Conservation (phyloP, 2,797 vertebrate species). For the Urosaurus nigricauda region DNA sequence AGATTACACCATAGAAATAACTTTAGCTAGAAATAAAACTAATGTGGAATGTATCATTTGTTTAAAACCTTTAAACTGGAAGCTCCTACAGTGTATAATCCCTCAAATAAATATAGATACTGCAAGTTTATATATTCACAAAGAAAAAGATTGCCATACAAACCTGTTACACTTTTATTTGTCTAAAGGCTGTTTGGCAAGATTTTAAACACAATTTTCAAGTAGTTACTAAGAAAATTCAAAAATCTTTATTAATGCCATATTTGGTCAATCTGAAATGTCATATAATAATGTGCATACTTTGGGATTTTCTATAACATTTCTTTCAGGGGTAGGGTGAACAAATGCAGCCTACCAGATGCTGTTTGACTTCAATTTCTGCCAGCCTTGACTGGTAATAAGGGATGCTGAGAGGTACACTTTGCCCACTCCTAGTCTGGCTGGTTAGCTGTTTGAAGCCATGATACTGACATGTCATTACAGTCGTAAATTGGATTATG, state of each 20-base stretch:
- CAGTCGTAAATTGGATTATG: not conserved
- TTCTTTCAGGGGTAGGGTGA: not conserved
- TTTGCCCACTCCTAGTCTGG: not conserved
- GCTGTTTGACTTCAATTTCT: no score
- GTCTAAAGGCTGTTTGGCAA: slow-evolving; percentile 21
- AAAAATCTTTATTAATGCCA: no score
- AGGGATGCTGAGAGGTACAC: not conserved
- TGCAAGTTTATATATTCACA: not conserved
- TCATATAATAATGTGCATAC: not conserved
- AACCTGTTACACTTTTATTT: slow-evolving; percentile 12
- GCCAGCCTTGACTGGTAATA: no score
- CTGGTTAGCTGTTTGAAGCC: not conserved
- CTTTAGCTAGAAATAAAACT: slow-evolving; percentile 12
- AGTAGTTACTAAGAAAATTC: not conserved
- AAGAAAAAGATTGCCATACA: not conserved
- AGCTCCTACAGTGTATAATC: not conserved
- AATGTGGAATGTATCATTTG: not conserved
- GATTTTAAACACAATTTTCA: slow-evolving; percentile 15
- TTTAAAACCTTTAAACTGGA: not conserved
- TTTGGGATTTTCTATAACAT: slow-evolving; percentile 14
- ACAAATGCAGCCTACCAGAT: no score
- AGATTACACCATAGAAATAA: not conserved
- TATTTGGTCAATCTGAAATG: not conserved
- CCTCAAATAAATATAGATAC: not conserved
- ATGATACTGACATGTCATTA: not conserved